Base-by-base conservation (phyloP, 2,797 vertebrate species). In the Balearica regulorum region DNA sequence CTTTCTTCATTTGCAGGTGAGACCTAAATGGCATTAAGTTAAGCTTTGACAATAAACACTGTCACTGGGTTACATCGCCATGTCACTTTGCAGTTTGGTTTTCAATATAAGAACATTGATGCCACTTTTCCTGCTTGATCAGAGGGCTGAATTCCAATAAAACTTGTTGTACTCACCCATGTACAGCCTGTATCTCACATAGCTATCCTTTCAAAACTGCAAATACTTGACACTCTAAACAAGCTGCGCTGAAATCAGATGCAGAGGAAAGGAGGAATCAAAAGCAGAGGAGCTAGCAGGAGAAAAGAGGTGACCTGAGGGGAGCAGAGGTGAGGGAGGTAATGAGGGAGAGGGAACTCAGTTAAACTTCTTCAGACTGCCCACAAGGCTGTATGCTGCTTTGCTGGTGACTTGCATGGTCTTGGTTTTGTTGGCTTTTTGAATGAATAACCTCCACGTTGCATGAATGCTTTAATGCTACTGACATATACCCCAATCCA, bases 241-340 rank as follows among this genome's bases (percentile, higher is more conserved):
- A 66, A 20, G 8, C 21, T 2, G 5, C 31, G 39, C 18, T 79
- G 51, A 88, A 92, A 83, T 60, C 16, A 25, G 12, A 31, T 10
- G 13, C 21, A 70, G n/a, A 90, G 16, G 33, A 81, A 60, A 86
- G 17, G 2, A 78, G 20, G 16, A 71, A 57, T 61, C 37, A 66
- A 77, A 89, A 57, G 19, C 19, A 71, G 31, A 65, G 24, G 9
- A 46, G 14, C 15, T 29, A 39, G 16, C 24, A 78, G 8, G 10
- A 87, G 24, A 65, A 43, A 21, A 37, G 4, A 64, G 28, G 28
- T 0, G 1, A 21, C 7, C 12, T 0, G 1, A 64, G 17, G 14
- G 29, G 24, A 69, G 25, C 6, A 58, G 39, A 66, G 8, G 9
- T 41, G 19, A 72, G 13, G 21, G 87, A 70, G 51, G 6, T 43